A percentile compares a stretch with the other conserved stretches of the same genome.
Conservation (phyloP, 2,113 vertebrate species). For the Vulpes ferrilata region DNA sequence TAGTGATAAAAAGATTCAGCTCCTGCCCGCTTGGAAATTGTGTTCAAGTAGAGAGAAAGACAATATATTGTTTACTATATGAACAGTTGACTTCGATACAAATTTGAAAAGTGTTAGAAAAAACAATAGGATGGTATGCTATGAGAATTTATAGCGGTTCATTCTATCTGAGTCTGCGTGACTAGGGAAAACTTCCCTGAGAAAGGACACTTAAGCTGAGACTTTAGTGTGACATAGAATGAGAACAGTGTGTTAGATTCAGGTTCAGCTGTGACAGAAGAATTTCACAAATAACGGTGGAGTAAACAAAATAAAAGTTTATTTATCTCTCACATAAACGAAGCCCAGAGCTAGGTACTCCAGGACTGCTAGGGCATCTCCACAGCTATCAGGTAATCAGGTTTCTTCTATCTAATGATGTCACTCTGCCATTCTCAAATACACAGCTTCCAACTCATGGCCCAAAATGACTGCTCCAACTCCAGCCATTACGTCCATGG, state of each 20-base stretch:
- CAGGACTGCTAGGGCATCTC: not conserved
- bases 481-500: not conserved
- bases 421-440: not conserved
- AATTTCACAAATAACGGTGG: not conserved
- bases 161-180: not conserved
- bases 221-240: not conserved
- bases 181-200: not conserved
- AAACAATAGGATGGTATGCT: not conserved
- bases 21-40: not conserved
- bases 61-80: not conserved
- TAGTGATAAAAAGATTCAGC: not conserved
- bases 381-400: not conserved
- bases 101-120: not conserved
- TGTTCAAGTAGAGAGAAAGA: not conserved
- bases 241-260: not conserved
- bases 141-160: not conserved
- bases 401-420: not conserved
- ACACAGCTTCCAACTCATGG: not conserved
- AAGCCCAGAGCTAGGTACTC: not conserved
- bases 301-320: not conserved
- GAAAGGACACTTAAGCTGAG: not conserved
- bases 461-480: not conserved
- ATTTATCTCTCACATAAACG: not conserved
- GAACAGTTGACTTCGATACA: not conserved
- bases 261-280: not conserved